phyloP scores from a whole-genome alignment of 2,113 vertebrate genomes.

The Ariopsis seemanni region DNA sequence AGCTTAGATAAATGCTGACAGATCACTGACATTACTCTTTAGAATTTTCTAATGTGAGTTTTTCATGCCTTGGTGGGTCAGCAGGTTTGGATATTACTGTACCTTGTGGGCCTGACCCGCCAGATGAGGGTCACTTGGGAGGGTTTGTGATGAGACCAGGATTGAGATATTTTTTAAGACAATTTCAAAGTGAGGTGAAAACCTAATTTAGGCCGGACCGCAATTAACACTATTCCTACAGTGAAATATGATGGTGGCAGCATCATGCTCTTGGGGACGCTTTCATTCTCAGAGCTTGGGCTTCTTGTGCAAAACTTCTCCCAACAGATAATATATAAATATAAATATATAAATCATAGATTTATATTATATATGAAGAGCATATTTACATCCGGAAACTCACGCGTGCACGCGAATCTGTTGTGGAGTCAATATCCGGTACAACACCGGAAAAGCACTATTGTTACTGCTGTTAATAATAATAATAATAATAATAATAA shows the following conservation, averaged over 20 bases:
- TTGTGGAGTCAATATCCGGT: not conserved
- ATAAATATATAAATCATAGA: too few species aligned
- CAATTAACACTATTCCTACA: not conserved
- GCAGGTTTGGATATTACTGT: too few species aligned
- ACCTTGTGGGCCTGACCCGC: too few species aligned
- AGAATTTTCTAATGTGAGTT: too few species aligned
- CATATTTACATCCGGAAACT: not conserved
- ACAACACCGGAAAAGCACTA: not conserved
- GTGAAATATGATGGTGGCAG: not conserved
- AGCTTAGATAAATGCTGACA: too few species aligned
- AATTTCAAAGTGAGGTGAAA: not conserved
- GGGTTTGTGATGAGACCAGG: not conserved
- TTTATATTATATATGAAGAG: too few species aligned
- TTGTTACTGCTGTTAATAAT: not conserved
- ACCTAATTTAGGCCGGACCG: not conserved
- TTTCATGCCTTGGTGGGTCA: too few species aligned
- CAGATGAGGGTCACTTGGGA: too few species aligned
- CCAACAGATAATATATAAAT: too few species aligned
- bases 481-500: too few species aligned
- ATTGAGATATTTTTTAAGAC: not conserved
- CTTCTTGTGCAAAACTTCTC: too few species aligned
- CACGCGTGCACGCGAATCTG: not conserved
- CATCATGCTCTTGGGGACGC: not conserved
- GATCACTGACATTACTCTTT: too few species aligned
- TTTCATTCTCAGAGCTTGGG: not conserved